Conservation (phyloP, 1,140 invertebrate genomes). For the Zaprionus tsacasi region DNA sequence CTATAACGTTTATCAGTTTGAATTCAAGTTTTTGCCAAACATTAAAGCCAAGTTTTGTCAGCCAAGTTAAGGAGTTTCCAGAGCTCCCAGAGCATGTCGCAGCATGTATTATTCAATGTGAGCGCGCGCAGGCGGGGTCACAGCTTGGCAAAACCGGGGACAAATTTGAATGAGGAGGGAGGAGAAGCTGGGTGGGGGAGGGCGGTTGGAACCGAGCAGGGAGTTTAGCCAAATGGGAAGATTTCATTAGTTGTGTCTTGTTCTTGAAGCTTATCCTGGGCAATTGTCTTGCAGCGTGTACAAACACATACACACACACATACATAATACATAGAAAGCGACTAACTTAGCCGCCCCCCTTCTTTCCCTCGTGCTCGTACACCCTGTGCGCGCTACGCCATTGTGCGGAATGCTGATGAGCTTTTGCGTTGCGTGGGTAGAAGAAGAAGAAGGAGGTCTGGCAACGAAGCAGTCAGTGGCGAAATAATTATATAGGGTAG, state of each 20-base stretch:
- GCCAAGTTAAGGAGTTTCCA: not conserved
- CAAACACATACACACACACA: conserved; percentile 14
- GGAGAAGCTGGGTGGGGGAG: not conserved
- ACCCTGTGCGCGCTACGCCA: not conserved
- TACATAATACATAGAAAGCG: conserved; percentile 11
- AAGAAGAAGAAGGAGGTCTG: not conserved
- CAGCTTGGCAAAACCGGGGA: not conserved
- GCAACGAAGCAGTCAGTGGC: conserved; percentile 22
- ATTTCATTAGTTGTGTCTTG: conserved; percentile 27
- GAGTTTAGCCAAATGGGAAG: conserved; percentile 10
- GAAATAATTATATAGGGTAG: conserved; percentile 25
- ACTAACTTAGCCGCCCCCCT: not conserved
- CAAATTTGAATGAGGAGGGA: not conserved
- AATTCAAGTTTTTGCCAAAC: conserved; percentile 4
- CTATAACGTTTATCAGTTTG: conserved; percentile 13
- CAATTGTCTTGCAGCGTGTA: conserved; percentile 4
- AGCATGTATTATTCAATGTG: conserved; percentile 39
- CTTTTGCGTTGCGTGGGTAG: conserved; percentile 19
- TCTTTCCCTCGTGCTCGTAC: not conserved
- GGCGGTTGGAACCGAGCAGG: not conserved
- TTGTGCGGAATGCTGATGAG: conserved; percentile 33
- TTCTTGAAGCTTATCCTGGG: conserved; percentile 8
- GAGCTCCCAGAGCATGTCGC: not conserved
- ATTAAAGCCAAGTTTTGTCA: not conserved
- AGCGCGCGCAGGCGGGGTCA: not conserved